These are phyloP conservation scores for Erebia palarica DNA, from an alignment of 2,888 invertebrate species.

Conservation along the genomic window DNA sequence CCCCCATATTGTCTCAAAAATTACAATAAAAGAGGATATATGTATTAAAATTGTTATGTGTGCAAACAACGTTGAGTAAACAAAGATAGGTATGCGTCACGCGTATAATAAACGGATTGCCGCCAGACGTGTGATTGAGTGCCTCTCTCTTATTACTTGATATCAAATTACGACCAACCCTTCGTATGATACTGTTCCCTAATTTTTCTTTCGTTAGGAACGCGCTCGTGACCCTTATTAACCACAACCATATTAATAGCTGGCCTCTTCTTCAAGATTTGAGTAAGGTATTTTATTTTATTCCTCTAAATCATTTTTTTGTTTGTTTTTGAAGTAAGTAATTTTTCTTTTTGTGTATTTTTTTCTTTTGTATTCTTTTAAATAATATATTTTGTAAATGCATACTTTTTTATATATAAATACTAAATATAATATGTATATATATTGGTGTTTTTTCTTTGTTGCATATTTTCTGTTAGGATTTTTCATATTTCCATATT, in stretches of 20 bases:
- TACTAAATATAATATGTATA: too few species aligned
- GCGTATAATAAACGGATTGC: constrained; percentile 11
- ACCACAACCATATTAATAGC: not conserved
- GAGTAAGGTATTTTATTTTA: too few species aligned
- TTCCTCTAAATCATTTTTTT: too few species aligned
- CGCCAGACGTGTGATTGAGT: constrained; percentile 7
- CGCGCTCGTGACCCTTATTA: not conserved
- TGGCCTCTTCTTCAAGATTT: too few species aligned
- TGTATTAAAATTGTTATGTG: constrained; percentile 4
- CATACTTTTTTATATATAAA: too few species aligned
- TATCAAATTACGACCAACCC: constrained; percentile 14
- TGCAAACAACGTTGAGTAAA: constrained; percentile 9
- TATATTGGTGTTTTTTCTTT: too few species aligned
- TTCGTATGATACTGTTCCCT: not conserved
- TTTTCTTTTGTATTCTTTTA: too few species aligned
- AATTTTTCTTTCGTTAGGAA: constrained; percentile 6
- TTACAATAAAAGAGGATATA: not conserved
- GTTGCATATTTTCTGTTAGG: too few species aligned
- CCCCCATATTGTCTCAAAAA: not conserved
- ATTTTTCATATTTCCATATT: too few species aligned
- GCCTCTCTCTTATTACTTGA: constrained; percentile 4
- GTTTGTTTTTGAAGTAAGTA: too few species aligned
- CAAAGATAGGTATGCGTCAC: constrained; percentile 10
- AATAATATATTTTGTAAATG: too few species aligned
- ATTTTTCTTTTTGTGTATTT: too few species aligned